These are phyloP conservation scores for Nilaparvata lugens DNA, from an alignment of 1,140 invertebrate genomes.

Conservation along the genomic window DNA sequence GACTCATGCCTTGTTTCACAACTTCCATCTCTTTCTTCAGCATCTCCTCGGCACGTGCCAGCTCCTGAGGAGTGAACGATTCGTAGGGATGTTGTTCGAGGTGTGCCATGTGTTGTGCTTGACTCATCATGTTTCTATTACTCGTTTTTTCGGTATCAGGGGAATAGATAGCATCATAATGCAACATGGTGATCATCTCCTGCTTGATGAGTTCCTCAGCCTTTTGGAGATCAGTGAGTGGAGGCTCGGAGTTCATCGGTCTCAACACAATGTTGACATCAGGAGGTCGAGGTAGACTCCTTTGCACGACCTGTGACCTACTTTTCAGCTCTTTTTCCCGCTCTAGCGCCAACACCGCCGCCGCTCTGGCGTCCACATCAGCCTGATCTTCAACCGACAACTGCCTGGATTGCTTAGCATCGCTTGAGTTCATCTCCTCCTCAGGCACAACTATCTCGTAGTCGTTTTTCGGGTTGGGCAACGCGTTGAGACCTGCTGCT, in stretches of 20 bases:
- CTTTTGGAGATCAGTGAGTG: conserved; percentile 81
- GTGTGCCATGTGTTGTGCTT: conserved; percentile 64
- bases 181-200: conserved; percentile 94
- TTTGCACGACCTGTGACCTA: conserved; percentile 82
- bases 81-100: conserved; percentile 81
- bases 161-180: conserved; percentile 74
- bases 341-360: conserved; percentile 43
- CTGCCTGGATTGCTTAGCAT: conserved; percentile 34
- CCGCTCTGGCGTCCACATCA: conserved; percentile 68
- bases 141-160: conserved; percentile 41
- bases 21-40: conserved; percentile 77
- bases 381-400: conserved; percentile 71
- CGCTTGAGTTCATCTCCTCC: conserved; percentile 41
- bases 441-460: conserved; percentile 97
- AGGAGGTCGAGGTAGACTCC: conserved; percentile 75
- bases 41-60: conserved; percentile 48
- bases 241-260: conserved; percentile 56
- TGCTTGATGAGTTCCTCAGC: conserved; percentile 95
- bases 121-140: conserved; percentile 25
- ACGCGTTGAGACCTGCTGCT: conserved; percentile 57
- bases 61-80: conserved; percentile 57
- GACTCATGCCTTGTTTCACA: conserved; percentile 88
- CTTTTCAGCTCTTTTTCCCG: conserved; percentile 58
- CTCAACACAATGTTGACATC: conserved; percentile 81
- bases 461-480: conserved; percentile 91